Base-by-base conservation (phyloP, 2,113 vertebrate species). In the Pitta sordida region DNA sequence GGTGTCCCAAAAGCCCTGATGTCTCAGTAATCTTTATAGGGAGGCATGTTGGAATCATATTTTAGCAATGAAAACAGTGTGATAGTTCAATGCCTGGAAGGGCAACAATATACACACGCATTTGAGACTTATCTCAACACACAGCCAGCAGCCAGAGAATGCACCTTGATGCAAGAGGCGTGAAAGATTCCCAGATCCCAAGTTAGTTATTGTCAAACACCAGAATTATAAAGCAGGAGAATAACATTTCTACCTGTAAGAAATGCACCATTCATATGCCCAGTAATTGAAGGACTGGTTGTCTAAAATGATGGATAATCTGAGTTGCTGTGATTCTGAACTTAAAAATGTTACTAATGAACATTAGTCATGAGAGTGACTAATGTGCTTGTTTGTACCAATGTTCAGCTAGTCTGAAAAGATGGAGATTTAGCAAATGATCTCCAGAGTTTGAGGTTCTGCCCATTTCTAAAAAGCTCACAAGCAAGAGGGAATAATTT, bases 341-440 rank as follows among this genome's bases (percentile, higher is more conserved):
- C 11, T 63, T 83, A 74, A 88, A 95, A 96, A 86, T 43, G 46
- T 74, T 69, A 67, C 69, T 79, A 80, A 85, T 2, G 13, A 87
- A 48, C 78, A 86, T 74, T 80, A 85, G 82, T 90, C 84, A 87
- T 32, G 30, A 58, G 1, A 4, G 53, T 93, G 92, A 91, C 77
- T 84, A 86, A 92, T 51, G 46, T 39, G 79, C 78, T 89, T 85
- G 83, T 89, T 95, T 91, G 89, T 87, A 74, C 37, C 32, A 37
- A 75, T 49, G 44, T 91, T 93, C 79, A 94, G 44, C 80, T 49
- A 70, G 46, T 76, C 81, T 93, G 63, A 87, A 95, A 92, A 89
- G 65, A 89, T 69, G 64, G 43, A 86, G 46, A 17, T 80, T 87
- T 86, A 87, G 78, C 92, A 94, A 95, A 96, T 91, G 78, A 94